A percentile compares a stretch with the other conserved stretches of the same genome.
These are phyloP conservation scores for Dasysyrphus tricinctus DNA, from an alignment of 2,888 invertebrate genomes.

Conservation along the genomic window DNA sequence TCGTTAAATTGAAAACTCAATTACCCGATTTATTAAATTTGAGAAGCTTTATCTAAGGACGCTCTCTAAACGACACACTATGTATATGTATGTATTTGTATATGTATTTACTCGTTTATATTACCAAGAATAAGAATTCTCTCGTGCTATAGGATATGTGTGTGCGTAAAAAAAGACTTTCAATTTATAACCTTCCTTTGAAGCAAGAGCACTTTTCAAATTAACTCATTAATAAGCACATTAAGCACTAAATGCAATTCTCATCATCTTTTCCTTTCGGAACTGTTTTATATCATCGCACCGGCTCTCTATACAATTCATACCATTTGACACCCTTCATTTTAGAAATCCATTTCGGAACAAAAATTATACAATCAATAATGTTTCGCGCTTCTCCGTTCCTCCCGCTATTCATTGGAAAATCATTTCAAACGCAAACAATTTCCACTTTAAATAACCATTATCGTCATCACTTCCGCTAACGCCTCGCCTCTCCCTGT, in stretches of 20 bases:
- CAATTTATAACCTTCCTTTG: not conserved
- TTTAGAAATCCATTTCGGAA: constrained; percentile 30
- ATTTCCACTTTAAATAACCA: constrained; percentile 67
- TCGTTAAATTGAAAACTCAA: constrained; percentile 37
- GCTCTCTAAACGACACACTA: not conserved
- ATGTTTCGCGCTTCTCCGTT: constrained; percentile 1
- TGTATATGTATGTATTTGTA: not conserved
- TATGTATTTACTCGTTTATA: not conserved
- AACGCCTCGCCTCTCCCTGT: not conserved
- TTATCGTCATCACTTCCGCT: constrained; percentile 34
- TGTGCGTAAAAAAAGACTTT: not conserved
- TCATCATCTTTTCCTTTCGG: constrained; percentile 53
- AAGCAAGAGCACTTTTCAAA: constrained; percentile 48
- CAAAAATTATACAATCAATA: constrained; percentile 30
- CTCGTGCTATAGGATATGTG: not conserved
- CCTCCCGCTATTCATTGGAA: not conserved
- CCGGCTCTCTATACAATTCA: not conserved
- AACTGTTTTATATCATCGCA: not conserved
- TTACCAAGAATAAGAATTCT: not conserved
- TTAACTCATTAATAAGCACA: constrained; percentile 67
- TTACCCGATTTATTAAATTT: constrained; percentile 29
- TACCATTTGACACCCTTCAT: constrained; percentile 17
- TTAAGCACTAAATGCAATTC: constrained; percentile 68
- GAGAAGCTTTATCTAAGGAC: constrained; percentile 1
- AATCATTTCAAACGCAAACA: constrained; percentile 60